phyloP scores from a whole-genome alignment of 2,113 vertebrate genomes.

The Bostrychus sinensis region DNA sequence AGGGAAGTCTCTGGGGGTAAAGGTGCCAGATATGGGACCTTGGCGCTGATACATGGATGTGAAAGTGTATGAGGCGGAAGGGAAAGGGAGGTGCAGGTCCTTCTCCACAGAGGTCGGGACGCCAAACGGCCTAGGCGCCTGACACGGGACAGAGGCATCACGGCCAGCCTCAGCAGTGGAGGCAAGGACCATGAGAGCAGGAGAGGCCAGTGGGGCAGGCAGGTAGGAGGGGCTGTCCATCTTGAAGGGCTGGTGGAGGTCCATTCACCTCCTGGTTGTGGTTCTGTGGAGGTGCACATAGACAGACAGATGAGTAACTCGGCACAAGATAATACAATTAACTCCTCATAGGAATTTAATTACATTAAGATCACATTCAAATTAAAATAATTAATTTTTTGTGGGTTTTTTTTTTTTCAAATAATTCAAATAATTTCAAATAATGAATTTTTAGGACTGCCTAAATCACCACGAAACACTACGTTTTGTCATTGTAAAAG shows the following conservation, averaged over 20 bases:
- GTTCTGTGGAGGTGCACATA: constrained; percentile 44
- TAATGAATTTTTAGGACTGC: neutral
- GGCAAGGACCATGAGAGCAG: constrained; percentile 96
- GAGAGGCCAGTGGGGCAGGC: constrained; percentile 93
- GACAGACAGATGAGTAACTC: neutral
- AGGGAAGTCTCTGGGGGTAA: constrained; percentile 94
- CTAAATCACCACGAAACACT: neutral
- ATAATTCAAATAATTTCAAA: neutral
- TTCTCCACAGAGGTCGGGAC: constrained; percentile 94
- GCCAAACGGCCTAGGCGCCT: constrained; percentile 91
- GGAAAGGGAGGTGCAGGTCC: constrained; percentile 95
- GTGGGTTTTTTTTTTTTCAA: neutral
- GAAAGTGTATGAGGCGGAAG: constrained; percentile 96
- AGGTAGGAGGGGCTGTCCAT: constrained; percentile 98
- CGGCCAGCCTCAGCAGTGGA: constrained; percentile 95
- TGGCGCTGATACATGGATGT: constrained; percentile 98
- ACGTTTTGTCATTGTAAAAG: neutral
- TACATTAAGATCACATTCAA: too few relatives aligned
- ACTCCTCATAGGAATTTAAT: too few relatives aligned
- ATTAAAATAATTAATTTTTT: too few relatives aligned
- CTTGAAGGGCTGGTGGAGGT: constrained; percentile 99
- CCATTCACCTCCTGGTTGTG: constrained; percentile 84
- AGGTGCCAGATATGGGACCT: constrained; percentile 89
- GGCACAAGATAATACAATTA: neutral
- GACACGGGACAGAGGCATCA: constrained; percentile 94